Conservation (phyloP, 2,888 invertebrate genomes). For the Agrilus mali region DNA sequence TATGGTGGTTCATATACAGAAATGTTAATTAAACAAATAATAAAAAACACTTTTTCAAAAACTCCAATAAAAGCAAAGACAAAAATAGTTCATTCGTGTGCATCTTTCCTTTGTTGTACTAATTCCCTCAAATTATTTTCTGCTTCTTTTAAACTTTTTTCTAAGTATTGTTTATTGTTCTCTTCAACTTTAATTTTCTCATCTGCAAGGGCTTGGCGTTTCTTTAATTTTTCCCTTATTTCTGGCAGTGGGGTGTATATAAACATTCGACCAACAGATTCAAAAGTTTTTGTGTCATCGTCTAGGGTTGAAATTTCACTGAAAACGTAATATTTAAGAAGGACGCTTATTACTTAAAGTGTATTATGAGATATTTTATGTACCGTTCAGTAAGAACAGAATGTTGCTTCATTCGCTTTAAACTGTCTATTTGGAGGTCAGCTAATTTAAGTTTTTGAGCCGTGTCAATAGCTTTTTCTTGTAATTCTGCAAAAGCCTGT, state of each 20-base stretch:
- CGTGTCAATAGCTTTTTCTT: conserved; percentile 69
- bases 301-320: conserved; percentile 49
- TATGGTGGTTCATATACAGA: no score
- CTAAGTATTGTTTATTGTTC: conserved; percentile 66
- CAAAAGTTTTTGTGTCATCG: conserved; percentile 56
- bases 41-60: no score
- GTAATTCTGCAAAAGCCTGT: conserved; percentile 68
- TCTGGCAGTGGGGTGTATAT: conserved; percentile 52
- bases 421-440: conserved; percentile 61
- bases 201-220: conserved; percentile 41
- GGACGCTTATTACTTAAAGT: neutral
- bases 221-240: conserved; percentile 50
- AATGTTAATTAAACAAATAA: neutral
- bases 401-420: conserved; percentile 55
- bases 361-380: conserved; percentile 21
- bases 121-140: conserved; percentile 77
- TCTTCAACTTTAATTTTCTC: conserved; percentile 61
- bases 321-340: conserved; percentile 12
- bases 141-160: conserved; percentile 69
- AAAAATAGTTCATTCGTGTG: conserved; percentile 4
- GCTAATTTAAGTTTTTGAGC: conserved; percentile 66
- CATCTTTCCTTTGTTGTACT: conserved; percentile 53
- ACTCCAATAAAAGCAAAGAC: neutral
- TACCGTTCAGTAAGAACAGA: conserved; percentile 59
- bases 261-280: conserved; percentile 79